Evolutionary conservation across 2,888 invertebrate species (phyloP).

Genomic region (Tetanocera ferruginea): DNA sequence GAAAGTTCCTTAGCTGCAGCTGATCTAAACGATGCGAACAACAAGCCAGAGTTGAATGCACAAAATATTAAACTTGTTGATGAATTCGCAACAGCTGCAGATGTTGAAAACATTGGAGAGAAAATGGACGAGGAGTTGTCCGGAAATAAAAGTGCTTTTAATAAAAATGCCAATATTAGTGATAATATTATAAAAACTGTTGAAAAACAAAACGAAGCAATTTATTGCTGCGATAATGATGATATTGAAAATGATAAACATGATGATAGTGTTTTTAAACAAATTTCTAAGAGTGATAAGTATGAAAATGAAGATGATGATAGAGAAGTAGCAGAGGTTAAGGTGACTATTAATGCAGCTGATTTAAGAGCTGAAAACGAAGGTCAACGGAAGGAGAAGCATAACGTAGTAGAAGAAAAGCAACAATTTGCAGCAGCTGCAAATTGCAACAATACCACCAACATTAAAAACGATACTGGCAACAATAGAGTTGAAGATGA

Average conservation of each 20-base stretch:
- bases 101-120: conserved; percentile 2
- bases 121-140: conserved; percentile 11
- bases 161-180: conserved; percentile 35
- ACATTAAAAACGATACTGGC: conserved; percentile 24
- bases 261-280: conserved; percentile 24
- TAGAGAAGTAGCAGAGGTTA: neutral
- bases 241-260: conserved; percentile 36
- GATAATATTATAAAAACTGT: conserved; percentile 35
- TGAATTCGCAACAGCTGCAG: conserved; percentile 1
- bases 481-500: conserved; percentile 26
- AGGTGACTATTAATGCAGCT: conserved; percentile 27
- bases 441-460: conserved; percentile 23
- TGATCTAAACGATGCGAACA: conserved; percentile 36
- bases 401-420: conserved; percentile 9
- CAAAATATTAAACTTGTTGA: conserved; percentile 30
- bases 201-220: conserved; percentile 25
- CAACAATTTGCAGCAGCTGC: conserved; percentile 23
- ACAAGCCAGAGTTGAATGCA: conserved; percentile 20
- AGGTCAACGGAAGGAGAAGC: conserved; percentile 26
- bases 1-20: conserved; percentile 37
- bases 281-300: conserved; percentile 2
- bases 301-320: neutral
- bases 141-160: conserved; percentile 37
- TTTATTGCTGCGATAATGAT: conserved; percentile 42
- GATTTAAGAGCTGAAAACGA: conserved; percentile 34